Percentiles rank a stretch among this genome's conserved stretches.
These are phyloP conservation scores for Pemphigus obesinymphae DNA, from an alignment of 1,140 invertebrate genomes.

Conservation along the genomic window DNA sequence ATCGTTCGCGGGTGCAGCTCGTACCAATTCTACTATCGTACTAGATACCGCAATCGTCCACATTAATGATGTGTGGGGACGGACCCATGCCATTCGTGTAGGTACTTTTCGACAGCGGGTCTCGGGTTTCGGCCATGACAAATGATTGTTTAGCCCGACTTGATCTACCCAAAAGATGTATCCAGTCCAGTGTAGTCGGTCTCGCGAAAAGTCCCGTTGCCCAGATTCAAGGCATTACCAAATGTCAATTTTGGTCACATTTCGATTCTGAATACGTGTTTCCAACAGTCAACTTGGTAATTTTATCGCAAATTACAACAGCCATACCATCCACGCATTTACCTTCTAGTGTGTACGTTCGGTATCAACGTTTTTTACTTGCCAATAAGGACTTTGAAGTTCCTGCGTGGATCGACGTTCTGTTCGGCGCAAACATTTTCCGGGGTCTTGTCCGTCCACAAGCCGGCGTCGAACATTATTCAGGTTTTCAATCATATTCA, in stretches of 20 bases:
- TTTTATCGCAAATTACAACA: not conserved
- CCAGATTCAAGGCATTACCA: not conserved
- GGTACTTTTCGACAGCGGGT: not conserved
- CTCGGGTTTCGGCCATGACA: not conserved
- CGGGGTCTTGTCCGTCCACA: not conserved
- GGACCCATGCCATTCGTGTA: not conserved
- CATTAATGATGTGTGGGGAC: too few relatives aligned
- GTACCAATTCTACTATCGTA: too few relatives aligned
- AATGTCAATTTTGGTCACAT: constrained; percentile 45
- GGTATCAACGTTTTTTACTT: not conserved
- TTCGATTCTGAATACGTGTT: not conserved
- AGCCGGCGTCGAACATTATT: not conserved
- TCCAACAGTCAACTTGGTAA: not conserved
- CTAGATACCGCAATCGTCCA: too few relatives aligned
- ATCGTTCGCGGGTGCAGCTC: too few relatives aligned
- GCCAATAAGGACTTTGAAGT: not conserved
- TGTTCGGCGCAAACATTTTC: not conserved
- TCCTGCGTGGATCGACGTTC: not conserved
- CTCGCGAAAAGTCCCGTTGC: not conserved
- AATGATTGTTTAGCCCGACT: not conserved
- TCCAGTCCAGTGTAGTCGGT: not conserved
- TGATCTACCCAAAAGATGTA: not conserved
- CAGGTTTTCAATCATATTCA: not conserved
- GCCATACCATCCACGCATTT: not conserved
- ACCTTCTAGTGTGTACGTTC: not conserved